phyloP scores from a whole-genome alignment of 1,140 invertebrate species.

The Brachionus paranguensis region DNA sequence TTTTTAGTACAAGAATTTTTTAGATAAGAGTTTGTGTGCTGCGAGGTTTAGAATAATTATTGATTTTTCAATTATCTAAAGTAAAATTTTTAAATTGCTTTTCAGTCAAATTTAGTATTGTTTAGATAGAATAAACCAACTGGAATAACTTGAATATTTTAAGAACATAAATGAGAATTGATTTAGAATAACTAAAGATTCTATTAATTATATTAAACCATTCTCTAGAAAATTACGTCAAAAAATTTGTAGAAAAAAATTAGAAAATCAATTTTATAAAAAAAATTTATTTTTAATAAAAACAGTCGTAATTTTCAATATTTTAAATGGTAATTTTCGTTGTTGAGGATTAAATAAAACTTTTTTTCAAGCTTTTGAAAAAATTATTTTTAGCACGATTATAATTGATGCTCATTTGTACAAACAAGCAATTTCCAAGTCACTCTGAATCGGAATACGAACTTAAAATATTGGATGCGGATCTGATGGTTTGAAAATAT shows the following conservation, averaged over 20 bases:
- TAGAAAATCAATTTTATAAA: not conserved
- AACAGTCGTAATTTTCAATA: not conserved
- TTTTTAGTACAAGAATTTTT: not conserved
- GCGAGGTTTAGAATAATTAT: not conserved
- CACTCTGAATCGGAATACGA: slow-evolving; percentile 49
- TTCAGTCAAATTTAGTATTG: not conserved
- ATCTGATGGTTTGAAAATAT: slow-evolving; percentile 34
- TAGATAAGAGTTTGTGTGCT: not conserved
- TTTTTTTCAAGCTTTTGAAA: not conserved
- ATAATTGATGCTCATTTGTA: not conserved
- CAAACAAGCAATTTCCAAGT: not conserved
- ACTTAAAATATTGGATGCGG: slow-evolving; percentile 52
- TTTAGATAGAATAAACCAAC: not conserved
- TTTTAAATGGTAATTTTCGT: not conserved
- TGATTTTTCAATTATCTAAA: not conserved
- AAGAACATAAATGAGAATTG: not conserved
- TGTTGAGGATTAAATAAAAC: not conserved
- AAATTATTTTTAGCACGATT: not conserved
- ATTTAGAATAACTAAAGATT: not conserved
- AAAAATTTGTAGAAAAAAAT: not conserved
- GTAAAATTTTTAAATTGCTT: not conserved
- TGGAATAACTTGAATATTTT: not conserved
- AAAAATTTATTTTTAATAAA: not conserved
- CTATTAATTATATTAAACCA: not conserved
- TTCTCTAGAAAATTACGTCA: not conserved